phyloP scores from a whole-genome alignment of 23 tunicate species.

The Botrylloides violaceus region DNA sequence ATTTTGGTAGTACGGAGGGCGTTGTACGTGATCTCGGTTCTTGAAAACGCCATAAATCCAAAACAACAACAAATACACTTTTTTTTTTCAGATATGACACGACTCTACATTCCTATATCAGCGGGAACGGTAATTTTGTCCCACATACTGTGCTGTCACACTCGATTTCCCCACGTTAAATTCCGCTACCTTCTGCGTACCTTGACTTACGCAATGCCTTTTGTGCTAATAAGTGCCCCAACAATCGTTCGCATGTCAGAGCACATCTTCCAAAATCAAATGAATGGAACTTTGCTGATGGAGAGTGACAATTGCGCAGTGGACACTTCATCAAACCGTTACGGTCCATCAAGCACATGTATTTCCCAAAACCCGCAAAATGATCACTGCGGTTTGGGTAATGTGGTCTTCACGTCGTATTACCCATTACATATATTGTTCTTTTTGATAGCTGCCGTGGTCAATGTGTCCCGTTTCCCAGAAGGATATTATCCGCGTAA shows the following conservation, averaged over 20 bases:
- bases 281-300: neutral
- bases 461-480: constrained; percentile 13
- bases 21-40: too few relatives aligned
- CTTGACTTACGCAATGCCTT: neutral
- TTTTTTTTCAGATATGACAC: neutral
- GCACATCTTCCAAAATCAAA: neutral
- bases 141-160: constrained; percentile 19
- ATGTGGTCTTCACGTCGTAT: neutral
- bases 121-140: neutral
- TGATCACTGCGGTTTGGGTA: neutral
- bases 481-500: constrained; percentile 4
- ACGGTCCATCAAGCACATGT: neutral
- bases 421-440: neutral
- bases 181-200: constrained; percentile 1
- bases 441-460: constrained; percentile 1
- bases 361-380: neutral
- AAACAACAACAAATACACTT: too few relatives aligned
- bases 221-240: neutral
- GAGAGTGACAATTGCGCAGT: too few relatives aligned
- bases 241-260: neutral
- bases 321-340: too few relatives aligned
- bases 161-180: constrained; percentile 15
- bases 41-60: too few relatives aligned
- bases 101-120: constrained; percentile 3
- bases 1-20: too few relatives aligned